Percentiles rank a stretch among this genome's conserved stretches.
Evolutionary conservation across 2,113 vertebrate species (phyloP).

Genomic region (Lophotis ruficrista): DNA sequence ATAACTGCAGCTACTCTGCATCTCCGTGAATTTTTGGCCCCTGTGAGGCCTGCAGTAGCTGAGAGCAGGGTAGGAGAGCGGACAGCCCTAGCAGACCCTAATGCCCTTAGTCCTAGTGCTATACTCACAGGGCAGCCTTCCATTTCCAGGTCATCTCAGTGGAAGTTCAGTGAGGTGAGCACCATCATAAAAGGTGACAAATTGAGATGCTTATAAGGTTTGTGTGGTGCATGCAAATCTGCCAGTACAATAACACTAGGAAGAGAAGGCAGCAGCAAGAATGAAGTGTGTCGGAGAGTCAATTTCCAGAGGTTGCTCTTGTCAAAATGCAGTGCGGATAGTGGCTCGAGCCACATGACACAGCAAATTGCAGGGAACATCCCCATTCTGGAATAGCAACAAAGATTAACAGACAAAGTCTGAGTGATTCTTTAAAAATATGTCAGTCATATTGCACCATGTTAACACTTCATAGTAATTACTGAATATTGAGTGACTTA

Average conservation of each 20-base stretch:
- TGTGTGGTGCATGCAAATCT: background rate
- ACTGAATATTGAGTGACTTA: background rate
- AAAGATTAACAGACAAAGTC: background rate
- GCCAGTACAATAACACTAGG: background rate
- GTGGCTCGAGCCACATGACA: accelerated
- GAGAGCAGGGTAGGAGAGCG: background rate
- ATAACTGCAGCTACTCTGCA: accelerated
- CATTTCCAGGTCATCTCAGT: background rate
- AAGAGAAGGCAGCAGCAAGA: background rate
- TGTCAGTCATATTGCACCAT: background rate
- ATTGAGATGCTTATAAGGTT: background rate
- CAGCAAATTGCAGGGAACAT: background rate
- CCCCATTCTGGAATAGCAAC: background rate
- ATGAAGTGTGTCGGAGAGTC: background rate
- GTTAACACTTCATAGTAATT: background rate
- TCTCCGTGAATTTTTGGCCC: background rate
- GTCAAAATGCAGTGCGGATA: background rate
- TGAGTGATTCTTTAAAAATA: background rate
- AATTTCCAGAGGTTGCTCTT: background rate
- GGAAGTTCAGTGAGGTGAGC: background rate
- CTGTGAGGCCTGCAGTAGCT: accelerated
- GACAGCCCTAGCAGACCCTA: background rate
- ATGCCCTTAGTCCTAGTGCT: background rate
- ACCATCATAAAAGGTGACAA: background rate
- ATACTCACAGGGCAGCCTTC: background rate